Percentiles rank a stretch among this genome's conserved stretches.
phyloP scores from a whole-genome alignment of 2,797 vertebrate species.

The Enteromius paludinosus region DNA sequence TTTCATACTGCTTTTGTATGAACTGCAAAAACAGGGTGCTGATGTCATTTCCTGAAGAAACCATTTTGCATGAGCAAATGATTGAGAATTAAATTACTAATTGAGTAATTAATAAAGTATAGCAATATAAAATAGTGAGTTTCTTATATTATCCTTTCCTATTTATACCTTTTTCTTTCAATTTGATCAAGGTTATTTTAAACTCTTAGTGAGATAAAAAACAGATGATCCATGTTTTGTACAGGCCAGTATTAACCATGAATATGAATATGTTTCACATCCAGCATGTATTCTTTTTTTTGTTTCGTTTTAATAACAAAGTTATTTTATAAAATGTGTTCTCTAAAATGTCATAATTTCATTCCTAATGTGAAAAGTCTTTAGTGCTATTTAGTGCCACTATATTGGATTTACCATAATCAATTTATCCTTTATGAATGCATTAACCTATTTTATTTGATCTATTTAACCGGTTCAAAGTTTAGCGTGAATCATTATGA shows the following conservation, averaged over 20 bases:
- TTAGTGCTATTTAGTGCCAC: not conserved
- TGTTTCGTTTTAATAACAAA: no score
- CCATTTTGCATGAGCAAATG: not conserved
- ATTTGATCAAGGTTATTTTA: no score
- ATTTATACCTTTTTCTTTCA: no score
- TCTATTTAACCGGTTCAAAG: not conserved
- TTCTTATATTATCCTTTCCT: no score
- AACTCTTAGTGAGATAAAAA: no score
- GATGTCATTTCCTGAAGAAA: constrained; percentile 39
- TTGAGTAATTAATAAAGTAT: no score
- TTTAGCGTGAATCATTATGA: not conserved
- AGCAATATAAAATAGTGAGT: no score
- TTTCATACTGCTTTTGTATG: not conserved
- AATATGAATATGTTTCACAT: not conserved
- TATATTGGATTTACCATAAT: not conserved
- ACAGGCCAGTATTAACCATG: no score
- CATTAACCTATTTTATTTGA: not conserved
- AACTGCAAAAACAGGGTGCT: not conserved
- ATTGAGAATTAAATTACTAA: no score
- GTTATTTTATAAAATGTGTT: not conserved
- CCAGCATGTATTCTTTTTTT: not conserved
- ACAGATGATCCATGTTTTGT: no score
- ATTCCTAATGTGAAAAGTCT: no score
- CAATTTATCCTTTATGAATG: not conserved
- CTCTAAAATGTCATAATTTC: not conserved